These are phyloP conservation scores for Polymixis lichenea DNA, from an alignment of 2,888 invertebrate species.

Conservation along the genomic window DNA sequence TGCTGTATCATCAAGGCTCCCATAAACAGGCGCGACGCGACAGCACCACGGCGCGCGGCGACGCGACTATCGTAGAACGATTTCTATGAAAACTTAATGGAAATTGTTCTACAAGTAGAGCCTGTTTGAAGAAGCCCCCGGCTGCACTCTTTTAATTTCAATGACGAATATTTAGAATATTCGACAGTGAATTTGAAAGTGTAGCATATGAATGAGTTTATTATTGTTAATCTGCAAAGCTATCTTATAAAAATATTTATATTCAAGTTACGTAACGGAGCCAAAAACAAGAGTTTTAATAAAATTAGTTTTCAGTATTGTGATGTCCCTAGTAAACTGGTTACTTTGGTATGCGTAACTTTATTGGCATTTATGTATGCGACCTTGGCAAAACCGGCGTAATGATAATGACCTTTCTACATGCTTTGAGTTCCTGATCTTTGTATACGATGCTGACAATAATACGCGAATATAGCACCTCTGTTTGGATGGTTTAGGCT, in stretches of 20 bases:
- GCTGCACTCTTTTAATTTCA: too few species aligned
- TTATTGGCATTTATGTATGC: conserved; percentile 69
- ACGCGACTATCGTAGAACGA: too few species aligned
- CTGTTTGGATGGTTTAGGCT: background rate
- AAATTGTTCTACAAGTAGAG: too few species aligned
- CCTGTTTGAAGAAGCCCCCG: too few species aligned
- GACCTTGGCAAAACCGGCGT: conserved; percentile 78
- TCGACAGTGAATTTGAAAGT: too few species aligned
- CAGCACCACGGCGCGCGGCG: too few species aligned
- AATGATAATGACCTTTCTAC: conserved; percentile 78
- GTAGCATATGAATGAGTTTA: background rate
- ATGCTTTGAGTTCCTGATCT: conserved; percentile 75
- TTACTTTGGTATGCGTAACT: conserved; percentile 68
- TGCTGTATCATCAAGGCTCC: too few species aligned
- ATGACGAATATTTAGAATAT: too few species aligned
- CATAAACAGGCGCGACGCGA: too few species aligned
- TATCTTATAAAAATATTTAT: conserved; percentile 1
- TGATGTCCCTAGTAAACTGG: conserved; percentile 41
- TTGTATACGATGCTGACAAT: conserved; percentile 51
- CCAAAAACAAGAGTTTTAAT: conserved; percentile 9
- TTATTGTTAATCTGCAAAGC: background rate
- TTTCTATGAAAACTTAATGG: too few species aligned
- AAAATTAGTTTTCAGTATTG: conserved; percentile 22
- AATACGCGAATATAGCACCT: conserved; percentile 15
- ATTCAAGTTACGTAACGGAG: background rate